Base-by-base conservation (phyloP, 2,888 invertebrate species). In the Orthonychiurus folsomi region DNA sequence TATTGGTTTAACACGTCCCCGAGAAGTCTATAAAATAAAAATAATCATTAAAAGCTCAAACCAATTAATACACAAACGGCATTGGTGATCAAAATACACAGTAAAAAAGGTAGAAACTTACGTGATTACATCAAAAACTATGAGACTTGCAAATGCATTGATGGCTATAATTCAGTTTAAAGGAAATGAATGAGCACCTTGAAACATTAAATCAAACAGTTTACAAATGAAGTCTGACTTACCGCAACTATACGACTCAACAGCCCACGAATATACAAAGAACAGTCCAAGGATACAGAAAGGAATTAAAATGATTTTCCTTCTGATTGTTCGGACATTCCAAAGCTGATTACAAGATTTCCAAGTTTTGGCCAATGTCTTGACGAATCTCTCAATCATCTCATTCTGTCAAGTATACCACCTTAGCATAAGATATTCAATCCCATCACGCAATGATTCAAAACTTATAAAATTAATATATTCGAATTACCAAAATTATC, bases 191-290 rank as follows among this genome's bases (percentile, higher is more conserved):
- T 20, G 52, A 62, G 47, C 27, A 58, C 21, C n/a, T 18, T 18
- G 2, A 50, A 56, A 25, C 1, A 27, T 59, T 18, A n/a, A n/a
- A n/a, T n/a, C n/a, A n/a, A n/a, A n/a, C n/a, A n/a, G 60, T 24
- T 21, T 21, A 24, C 9, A 56, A 27, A 23, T 18, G 5, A 56
- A 21, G 12, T 56, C 21, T 56, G 18, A 56, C 60, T 63, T 53
- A 70, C 70, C 70, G 63, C 68, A 69, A 56, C 70, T 70, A 50
- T 70, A 67, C 15, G 69, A 68, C 47, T 70, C 68, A 27, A 56
- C 59, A 12, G 68, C 63, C 70, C 70, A 72, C 2, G 69, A 63
- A 50, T 64, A 64, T 3, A 69, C 23, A 20, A 66, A 23, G 5
- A 65, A 52, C 9, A 69, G 54, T 3, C 59, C 63, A n/a, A 66